Conservation (phyloP, 2,113 vertebrate species). For the Notarius quadriscutis region DNA sequence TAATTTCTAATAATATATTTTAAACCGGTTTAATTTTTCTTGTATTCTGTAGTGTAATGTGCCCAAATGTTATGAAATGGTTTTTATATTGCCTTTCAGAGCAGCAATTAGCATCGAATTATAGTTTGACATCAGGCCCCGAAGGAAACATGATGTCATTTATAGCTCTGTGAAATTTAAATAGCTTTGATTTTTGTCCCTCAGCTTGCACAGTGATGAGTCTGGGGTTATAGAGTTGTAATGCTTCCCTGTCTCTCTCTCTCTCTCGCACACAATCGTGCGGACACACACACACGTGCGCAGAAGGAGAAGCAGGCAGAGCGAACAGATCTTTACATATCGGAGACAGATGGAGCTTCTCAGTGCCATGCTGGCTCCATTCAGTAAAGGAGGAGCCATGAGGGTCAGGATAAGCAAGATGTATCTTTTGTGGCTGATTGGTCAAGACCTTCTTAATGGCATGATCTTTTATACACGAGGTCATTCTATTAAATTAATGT, state of each 20-base stretch:
- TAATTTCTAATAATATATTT: conserved; percentile 65
- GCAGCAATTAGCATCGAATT: conserved; percentile 70
- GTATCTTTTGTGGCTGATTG: conserved; percentile 21
- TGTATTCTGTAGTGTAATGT: conserved; percentile 63
- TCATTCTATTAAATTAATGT: conserved; percentile 12
- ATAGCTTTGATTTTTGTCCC: conserved; percentile 30
- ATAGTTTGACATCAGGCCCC: conserved; percentile 60
- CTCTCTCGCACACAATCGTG: conserved; percentile 36
- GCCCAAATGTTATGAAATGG: conserved; percentile 62
- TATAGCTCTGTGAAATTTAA: conserved; percentile 10
- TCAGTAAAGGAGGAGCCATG: conserved; percentile 29
- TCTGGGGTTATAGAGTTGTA: conserved; percentile 59
- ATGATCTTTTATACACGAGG: not conserved
- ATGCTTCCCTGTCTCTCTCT: conserved; percentile 75
- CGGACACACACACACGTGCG: conserved; percentile 26
- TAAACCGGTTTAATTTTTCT: conserved; percentile 61
- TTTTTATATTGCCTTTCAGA: conserved; percentile 61
- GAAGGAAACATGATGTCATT: conserved; percentile 54
- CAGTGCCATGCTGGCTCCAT: conserved; percentile 41
- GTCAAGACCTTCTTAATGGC: conserved; percentile 5
- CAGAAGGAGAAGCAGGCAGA: conserved; percentile 18
- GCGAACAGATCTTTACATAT: conserved; percentile 24
- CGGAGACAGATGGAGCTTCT: conserved; percentile 40
- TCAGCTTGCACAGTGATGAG: conserved; percentile 7
- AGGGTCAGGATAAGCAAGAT: conserved; percentile 21